Base-by-base conservation (phyloP, 1,140 invertebrate genomes). In the Caenorhabditis briggsae region DNA sequence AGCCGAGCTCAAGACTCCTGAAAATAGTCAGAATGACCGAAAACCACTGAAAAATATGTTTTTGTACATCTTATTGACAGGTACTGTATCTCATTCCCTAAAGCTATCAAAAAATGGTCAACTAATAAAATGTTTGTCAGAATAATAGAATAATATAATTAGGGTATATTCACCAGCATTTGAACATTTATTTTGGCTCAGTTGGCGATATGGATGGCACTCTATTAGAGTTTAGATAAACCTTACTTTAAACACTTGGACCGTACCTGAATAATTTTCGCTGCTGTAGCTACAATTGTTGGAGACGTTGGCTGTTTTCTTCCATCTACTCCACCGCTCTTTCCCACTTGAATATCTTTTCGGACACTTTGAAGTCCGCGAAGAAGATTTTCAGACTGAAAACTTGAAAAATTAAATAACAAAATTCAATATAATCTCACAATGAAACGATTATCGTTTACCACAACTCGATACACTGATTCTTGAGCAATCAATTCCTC, bases 401-500 rank as follows among this genome's bases (percentile, higher is more conserved):
- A 78, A 23, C 0, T 78, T 46, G n/a, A 46, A 33, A 25, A 33
- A 59, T 59, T n/a, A 25, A 33, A 20, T 78, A 8, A 1, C 0
- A 50, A n/a, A 50, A 23, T 53, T 53, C 12, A 0, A 5, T 23
- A 50, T 3, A 14, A 41, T 14, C 65, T 78, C 23, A 50, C 70
- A 23, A 78, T 78, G 7, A 50, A 50, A 53, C 70, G 14, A 20
- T 78, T 78, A 9, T 78, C 70, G 11, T 78, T 78, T 2, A 78
- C 70, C 5, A 78, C 70, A 11, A 78, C 46, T 78, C 46, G 43
- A 78, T 78, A 78, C 2, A 78, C 70, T 12, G 70, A 78, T 53
- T 78, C 70, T 12, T 78, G 70, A 78, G 70, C 43, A 78, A 78
- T 50, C 25, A 78, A 41, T 9, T 78, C 70, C 23, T 78, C 70